These are phyloP conservation scores for Panthera tigris DNA, from an alignment of 2,113 vertebrate genomes.

Conservation along the genomic window DNA sequence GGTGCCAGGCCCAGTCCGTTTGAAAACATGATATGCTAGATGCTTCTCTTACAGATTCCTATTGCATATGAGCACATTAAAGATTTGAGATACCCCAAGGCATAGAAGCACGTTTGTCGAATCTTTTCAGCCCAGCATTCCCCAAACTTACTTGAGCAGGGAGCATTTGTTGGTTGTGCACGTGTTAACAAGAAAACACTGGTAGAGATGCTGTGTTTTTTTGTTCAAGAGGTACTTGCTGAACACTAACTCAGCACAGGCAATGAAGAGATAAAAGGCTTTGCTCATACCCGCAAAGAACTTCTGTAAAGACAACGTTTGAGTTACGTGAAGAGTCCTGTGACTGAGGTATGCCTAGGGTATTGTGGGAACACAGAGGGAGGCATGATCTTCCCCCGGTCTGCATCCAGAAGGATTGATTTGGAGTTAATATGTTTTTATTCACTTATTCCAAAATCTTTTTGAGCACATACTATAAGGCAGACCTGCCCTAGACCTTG, in stretches of 20 bases:
- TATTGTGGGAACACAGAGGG: background rate
- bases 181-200: background rate
- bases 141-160: background rate
- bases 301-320: background rate
- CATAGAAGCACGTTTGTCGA: background rate
- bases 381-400: background rate
- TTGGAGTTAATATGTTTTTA: background rate
- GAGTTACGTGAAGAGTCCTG: background rate
- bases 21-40: background rate
- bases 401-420: background rate
- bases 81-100: background rate
- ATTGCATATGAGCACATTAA: background rate
- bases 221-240: background rate
- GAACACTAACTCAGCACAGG: background rate
- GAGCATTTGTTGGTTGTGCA: background rate
- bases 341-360: background rate
- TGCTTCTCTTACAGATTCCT: background rate
- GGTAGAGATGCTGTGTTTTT: background rate
- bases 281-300: background rate
- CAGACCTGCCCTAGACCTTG: background rate
- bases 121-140: background rate
- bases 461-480: background rate
- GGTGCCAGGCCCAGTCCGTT: background rate
- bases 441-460: background rate
- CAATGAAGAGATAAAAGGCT: background rate